Percentiles rank a stretch among this genome's conserved stretches.
phyloP scores from a whole-genome alignment of 2,888 invertebrate genomes.

The Apotomis betuletana region DNA sequence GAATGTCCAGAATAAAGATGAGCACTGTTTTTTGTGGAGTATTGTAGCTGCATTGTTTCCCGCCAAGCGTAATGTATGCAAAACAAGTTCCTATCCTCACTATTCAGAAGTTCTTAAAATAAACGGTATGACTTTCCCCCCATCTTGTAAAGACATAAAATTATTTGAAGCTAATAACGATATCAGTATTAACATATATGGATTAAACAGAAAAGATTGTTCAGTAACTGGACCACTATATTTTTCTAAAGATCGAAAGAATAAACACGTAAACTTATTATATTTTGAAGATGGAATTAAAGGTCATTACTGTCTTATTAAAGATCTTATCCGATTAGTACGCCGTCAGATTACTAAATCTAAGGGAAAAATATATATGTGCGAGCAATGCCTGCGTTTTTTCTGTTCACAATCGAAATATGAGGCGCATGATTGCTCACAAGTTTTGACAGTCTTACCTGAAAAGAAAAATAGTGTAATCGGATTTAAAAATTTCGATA shows the following conservation, averaged over 20 bases:
- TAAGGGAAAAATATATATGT: conserved; percentile 1
- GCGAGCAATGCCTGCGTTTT: neutral
- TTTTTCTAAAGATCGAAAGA: neutral
- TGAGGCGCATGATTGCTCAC: too few relatives aligned
- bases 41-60: too few relatives aligned
- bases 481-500: too few relatives aligned
- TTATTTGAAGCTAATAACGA: conserved; percentile 14
- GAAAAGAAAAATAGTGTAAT: too few relatives aligned
- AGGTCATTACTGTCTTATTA: conserved; percentile 13
- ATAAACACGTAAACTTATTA: neutral
- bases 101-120: too few relatives aligned
- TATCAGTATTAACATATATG: conserved; percentile 22
- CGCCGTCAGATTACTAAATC: conserved; percentile 1
- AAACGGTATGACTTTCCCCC: neutral
- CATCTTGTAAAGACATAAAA: conserved; percentile 8
- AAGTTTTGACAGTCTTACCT: too few relatives aligned
- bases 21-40: too few relatives aligned
- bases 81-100: too few relatives aligned
- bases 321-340: conserved; percentile 5
- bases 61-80: too few relatives aligned
- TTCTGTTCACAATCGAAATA: neutral
- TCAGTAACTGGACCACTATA: conserved; percentile 4
- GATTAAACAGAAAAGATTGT: neutral
- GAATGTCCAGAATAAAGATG: too few relatives aligned
- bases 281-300: neutral